Evolutionary conservation across 2,888 invertebrate genomes (phyloP), one percentile per base, ranked within the genome.

Genomic region (Mythimna albipuncta): DNA sequence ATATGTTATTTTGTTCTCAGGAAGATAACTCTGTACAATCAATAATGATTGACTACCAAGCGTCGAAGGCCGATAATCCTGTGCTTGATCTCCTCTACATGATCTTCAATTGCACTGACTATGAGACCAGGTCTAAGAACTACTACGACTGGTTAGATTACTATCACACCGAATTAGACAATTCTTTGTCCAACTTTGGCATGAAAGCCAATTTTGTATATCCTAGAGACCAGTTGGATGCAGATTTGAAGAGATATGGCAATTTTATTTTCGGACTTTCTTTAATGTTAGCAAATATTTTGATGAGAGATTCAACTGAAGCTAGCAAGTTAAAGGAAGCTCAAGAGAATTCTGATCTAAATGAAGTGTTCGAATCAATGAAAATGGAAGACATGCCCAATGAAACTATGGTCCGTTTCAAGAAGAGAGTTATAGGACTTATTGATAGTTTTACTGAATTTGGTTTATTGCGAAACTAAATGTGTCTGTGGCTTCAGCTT

Each of bases 61-160:
- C 16, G 6, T 85, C 88, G 0, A 87, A 65, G n/a, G 82, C 79
- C 47, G 75, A 72, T 1, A 90, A 75, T 47, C 92, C 92, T 6
- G 89, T 76, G 0, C 64, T 70, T 2, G 92, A 92, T 50, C 21
- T 92, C 0, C 81, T 89, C 19, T 91, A 89, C 79, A 83, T 79
- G 74, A 85, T 84, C 21, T 83, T 84, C 41, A 90, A 88, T 69
- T 89, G 91, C 58, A 90, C 91, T 0, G 86, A 90, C 61, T 78
- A 92, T 38, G 83, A 84, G 13, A 83, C 83, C 1, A 87, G 91
- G 26, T 59, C 52, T 0, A 65, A 87, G 26, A 72, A 90, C 57
- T 92, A 84, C 47, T 62, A 87, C 7, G 86, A 85, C 6, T 91
- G 90, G 89, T 75, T 91, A 2, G 87, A 91, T 59, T 85, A 83